Evolutionary conservation across 2,797 vertebrate species (phyloP), one percentile per base, ranked within the genome.

Genomic region (Rhadinocentrus ornatus): DNA sequence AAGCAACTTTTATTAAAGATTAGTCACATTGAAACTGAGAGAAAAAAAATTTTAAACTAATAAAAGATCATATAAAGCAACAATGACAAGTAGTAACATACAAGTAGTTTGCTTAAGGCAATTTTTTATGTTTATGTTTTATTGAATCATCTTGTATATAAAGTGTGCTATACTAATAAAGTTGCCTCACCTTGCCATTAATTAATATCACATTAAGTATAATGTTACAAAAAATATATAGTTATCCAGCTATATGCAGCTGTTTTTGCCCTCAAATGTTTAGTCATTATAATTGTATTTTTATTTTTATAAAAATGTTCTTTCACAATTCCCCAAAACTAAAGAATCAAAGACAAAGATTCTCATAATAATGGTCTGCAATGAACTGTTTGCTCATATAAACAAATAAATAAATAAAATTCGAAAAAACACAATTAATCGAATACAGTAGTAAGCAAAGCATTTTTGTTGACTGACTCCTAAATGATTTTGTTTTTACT

Each of bases 11-110:
- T 18, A 52, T 60, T 80, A 31, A 7, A 20, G 26, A 48, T 69
- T 68, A 88, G 66, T 85, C 83, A 83, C 55, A 53, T 34, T 22
- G 26, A 81, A 81, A 80, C 24, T 67, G 78, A 78, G 69, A 72
- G 41, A 0, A 44, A 24, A 13, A 74, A 29, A 58, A 78, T 68
- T 41, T 18, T 7, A 2, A 20, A 20, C 6, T 20, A 64, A 55
- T 59, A 61, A 69, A 56, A 26, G 39, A 75, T 31, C 0, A 41
- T 16, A 18, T 20, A 46, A 57, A n/a, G 48, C 11, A 56, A 72
- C 44, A 24, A 55, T 18, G 26, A 55, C 27, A 62, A 24, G 15
- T 62, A 68, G 29, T 35, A 53, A 78, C 15, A 46, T 46, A 57
- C 55, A 31, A 53, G 16, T 26, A 12, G 3, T 66, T 71, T 54